Evolutionary conservation across 2,888 invertebrate genomes (phyloP).

Genomic region (Troilus luridus): DNA sequence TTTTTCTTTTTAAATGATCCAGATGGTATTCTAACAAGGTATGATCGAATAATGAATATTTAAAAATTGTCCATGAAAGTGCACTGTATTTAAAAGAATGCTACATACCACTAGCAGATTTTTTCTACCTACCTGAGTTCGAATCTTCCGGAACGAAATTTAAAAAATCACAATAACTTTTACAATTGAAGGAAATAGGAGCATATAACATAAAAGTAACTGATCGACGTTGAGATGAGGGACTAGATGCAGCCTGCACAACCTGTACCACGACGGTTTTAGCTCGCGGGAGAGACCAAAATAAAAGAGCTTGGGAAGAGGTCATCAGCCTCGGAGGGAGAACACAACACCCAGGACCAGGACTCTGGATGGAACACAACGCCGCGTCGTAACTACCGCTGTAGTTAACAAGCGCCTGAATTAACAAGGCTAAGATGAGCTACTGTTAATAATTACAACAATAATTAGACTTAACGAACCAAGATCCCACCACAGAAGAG

Average conservation of each 20-base stretch:
- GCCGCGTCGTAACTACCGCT: neutral
- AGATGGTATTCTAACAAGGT: too few relatives aligned
- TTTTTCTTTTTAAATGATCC: too few relatives aligned
- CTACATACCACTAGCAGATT: too few relatives aligned
- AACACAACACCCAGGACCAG: neutral
- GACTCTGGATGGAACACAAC: neutral
- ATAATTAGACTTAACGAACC: neutral
- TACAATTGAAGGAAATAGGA: neutral
- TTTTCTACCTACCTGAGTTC: too few relatives aligned
- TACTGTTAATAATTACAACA: neutral
- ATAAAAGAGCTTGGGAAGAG: constrained; percentile 27
- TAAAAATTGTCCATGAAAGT: too few relatives aligned
- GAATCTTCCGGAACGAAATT: neutral
- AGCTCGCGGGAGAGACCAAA: constrained; percentile 33
- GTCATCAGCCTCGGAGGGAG: neutral
- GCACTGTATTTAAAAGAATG: too few relatives aligned
- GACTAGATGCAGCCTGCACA: constrained; percentile 3
- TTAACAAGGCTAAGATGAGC: neutral
- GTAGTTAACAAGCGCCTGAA: neutral
- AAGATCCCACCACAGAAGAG: neutral
- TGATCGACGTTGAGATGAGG: neutral
- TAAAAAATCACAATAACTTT: neutral
- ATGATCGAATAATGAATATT: too few relatives aligned
- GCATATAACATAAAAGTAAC: neutral
- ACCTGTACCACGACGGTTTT: constrained; percentile 27